phyloP scores from a whole-genome alignment of 2,113 vertebrate genomes.

The Sapayoa aenigma region DNA sequence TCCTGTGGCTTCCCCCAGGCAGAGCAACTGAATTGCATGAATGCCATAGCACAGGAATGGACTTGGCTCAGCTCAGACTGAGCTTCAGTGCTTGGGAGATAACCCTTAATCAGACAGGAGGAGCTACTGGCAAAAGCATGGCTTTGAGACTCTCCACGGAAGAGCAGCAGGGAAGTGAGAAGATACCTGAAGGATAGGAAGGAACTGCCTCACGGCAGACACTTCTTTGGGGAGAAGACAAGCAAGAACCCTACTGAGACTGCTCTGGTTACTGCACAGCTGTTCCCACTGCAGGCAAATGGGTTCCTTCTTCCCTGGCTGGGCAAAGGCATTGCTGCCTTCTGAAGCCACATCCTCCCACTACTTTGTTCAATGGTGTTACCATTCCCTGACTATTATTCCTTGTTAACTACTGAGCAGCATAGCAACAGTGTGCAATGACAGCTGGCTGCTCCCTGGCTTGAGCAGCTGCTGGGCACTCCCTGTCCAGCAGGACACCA shows the following conservation, averaged over 20 bases:
- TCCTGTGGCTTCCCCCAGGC: not conserved
- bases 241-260: not conserved
- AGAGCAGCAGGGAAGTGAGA: not conserved
- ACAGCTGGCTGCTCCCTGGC: not conserved
- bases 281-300: not conserved
- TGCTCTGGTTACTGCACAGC: fast-evolving
- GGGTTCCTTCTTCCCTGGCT: not conserved
- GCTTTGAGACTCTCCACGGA: not conserved
- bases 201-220: not conserved
- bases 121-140: not conserved
- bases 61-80: not conserved
- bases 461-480: fast-evolving
- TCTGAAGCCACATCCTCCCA: not conserved
- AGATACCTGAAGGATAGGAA: not conserved
- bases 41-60: not conserved
- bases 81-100: not conserved
- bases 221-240: not conserved
- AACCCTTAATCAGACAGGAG: not conserved
- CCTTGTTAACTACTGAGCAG: not conserved
- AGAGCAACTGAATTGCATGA: not conserved
- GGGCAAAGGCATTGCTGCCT: not conserved
- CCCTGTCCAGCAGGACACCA: not conserved
- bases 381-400: not conserved
- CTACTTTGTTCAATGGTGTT: not conserved
- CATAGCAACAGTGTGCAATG: not conserved